These are phyloP conservation scores for Hyperoplus immaculatus DNA, from an alignment of 2,797 vertebrate species.

Conservation along the genomic window DNA sequence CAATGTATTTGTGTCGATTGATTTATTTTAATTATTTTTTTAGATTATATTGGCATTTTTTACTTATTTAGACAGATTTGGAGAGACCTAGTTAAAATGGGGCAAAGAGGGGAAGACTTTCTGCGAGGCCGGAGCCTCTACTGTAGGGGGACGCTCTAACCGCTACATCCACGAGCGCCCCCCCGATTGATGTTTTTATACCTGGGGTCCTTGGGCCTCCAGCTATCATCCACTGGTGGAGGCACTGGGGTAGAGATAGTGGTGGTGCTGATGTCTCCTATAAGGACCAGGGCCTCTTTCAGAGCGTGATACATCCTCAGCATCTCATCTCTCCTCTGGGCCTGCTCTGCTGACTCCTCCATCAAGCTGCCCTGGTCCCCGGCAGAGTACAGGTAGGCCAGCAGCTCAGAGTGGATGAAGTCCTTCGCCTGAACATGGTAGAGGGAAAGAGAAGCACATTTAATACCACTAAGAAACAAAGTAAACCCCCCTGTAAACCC, in stretches of 20 bases:
- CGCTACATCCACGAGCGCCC: too few species aligned
- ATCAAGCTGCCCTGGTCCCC: constrained; percentile 93
- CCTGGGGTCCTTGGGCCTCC: constrained; percentile 85
- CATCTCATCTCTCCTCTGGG: constrained; percentile 94
- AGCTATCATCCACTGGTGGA: constrained; percentile 92
- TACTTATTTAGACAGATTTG: too few species aligned
- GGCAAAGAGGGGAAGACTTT: too few species aligned
- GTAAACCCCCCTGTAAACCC: too few species aligned
- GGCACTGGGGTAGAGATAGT: constrained; percentile 91
- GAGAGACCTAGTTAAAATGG: too few species aligned
- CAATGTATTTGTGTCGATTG: background rate
- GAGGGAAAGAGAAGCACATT: background rate
- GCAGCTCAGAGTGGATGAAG: constrained; percentile 96
- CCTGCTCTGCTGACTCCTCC: constrained; percentile 95
- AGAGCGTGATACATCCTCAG: constrained; percentile 95
- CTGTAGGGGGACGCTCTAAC: too few species aligned
- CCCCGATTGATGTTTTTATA: constrained; percentile 30
- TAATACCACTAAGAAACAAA: background rate
- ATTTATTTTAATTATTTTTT: too few species aligned
- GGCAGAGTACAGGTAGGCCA: constrained; percentile 93
- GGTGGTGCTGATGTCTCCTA: constrained; percentile 96
- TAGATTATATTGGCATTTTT: too few species aligned
- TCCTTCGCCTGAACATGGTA: constrained; percentile 89
- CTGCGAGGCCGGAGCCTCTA: too few species aligned
- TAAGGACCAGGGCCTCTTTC: constrained; percentile 91